Evolutionary conservation across 2,113 vertebrate species (phyloP), one percentile per base, ranked within the genome.

Genomic region (Apistogramma diplotaenia): DNA sequence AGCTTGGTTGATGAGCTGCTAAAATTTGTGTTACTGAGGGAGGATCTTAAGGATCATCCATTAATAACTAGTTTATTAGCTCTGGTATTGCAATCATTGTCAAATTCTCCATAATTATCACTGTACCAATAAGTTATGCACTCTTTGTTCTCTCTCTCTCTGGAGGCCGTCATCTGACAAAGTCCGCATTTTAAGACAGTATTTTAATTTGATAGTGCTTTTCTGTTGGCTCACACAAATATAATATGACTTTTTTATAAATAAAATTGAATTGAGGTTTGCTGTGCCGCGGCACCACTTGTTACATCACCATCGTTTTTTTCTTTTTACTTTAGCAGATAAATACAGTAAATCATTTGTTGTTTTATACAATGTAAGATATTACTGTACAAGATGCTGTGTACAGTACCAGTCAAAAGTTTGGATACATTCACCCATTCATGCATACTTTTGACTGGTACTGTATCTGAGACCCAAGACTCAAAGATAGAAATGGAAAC

Each of bases 1-100:
- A 76, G 79, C 76, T 57, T 31, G 16, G 76, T 54, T 79, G 82
- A 89, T 79, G 87, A 89, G 77, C 74, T 2, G 21, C 84, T 84
- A 37, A 89, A 89, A 46, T 57, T 55, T 81, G 27, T 82, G 60
- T 62, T 75, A 59, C 57, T 27, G n/a, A 31, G n/a, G 81, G 56
- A 62, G 58, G 58, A 81, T 71, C 55, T 67, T 12, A 53, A 9
- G 35, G 31, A 71, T 78, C 72, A 81, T 53, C 73, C 67, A 83
- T 89, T 81, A 81, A 79, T 78, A 74, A 79, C 35, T 61, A 19
- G 77, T 82, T 86, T 58, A 83, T 33, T 43, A 65, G 53, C 62
- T 78, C 29, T 72, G n/a, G 23, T 51, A 29, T 15, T 43, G 55
- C 65, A 79, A 58, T 83, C 37, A 83, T 59, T 27, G 25, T 46